Conservation (phyloP, 2,888 invertebrate genomes). For the Norana najaformis region DNA sequence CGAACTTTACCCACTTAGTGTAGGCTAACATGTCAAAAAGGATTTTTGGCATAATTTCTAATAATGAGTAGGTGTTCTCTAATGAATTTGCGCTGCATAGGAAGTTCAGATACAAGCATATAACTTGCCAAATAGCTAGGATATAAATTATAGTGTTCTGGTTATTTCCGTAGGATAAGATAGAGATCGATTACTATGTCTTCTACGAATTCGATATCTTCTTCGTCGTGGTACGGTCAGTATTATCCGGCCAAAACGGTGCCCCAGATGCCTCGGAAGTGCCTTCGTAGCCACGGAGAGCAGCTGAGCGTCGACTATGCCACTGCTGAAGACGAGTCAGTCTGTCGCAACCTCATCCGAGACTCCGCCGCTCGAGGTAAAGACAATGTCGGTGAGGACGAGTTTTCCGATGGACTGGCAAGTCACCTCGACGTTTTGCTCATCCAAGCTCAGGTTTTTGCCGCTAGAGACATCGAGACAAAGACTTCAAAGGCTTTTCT, state of each 20-base stretch:
- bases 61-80: too few species aligned
- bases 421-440: background rate
- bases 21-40: too few species aligned
- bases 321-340: background rate
- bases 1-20: too few species aligned
- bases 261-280: background rate
- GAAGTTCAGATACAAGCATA: too few species aligned
- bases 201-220: background rate
- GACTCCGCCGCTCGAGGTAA: background rate
- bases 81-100: too few species aligned
- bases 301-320: constrained; percentile 19
- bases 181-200: background rate
- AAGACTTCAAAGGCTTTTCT: background rate
- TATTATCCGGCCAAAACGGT: background rate
- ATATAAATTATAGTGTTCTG: too few species aligned
- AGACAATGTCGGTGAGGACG: background rate
- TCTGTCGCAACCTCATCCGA: background rate
- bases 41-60: too few species aligned
- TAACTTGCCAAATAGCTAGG: too few species aligned
- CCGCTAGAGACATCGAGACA: constrained; percentile 1
- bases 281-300: background rate
- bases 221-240: background rate
- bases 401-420: background rate
- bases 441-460: background rate
- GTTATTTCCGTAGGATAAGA: background rate